Base-by-base conservation (phyloP, 2,888 invertebrate genomes). In the Notodonta ziczac region DNA sequence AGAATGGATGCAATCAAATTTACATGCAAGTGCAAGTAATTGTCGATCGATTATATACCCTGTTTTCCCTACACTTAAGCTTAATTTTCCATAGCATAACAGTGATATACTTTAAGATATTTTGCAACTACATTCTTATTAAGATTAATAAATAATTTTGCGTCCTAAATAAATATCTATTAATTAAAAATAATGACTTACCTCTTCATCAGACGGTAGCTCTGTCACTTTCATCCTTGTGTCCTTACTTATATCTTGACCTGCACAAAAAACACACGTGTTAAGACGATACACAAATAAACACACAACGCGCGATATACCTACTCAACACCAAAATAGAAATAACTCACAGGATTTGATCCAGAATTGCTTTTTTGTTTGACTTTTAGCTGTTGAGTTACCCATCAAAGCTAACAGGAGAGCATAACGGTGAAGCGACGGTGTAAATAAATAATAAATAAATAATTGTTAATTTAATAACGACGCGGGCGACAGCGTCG, bases 161-260 rank as follows among this genome's bases (percentile, higher is more conserved):
- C 24, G 24, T 24, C 24, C 24, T 24, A 24, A 24, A 24, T 24
- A 24, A 24, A 24, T 24, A 24, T 9, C 10, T 42, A 42, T 42
- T 9, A 42, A 42, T 42, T 4, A 42, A 42, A 12, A 42, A 63
- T 71, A 56, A 63, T 56, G 51, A 24, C 80, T 81, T 73, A 94
- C 94, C 89, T 94, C 94, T 68, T 94, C 93, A 72, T 92, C 93
- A 4, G 91, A 87, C 58, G 87, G 90, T 57, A 93, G 70, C 71
- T 94, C 94, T 53, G 87, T 92, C 66, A 91, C 89, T 86, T 90
- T 93, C 86, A 94, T 90, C 82, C 93, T 90, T 60, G 90, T 93
- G 65, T 94, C 94, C 82, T 90, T 93, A 80, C 87, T 93, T 79
- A 91, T 89, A 77, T 94, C 94, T 83, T 94, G 94, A 85, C 94